Percentiles rank a stretch among this genome's conserved stretches.
Evolutionary conservation across 2,797 vertebrate genomes (phyloP).

Genomic region (Ptychadena robeensis): DNA sequence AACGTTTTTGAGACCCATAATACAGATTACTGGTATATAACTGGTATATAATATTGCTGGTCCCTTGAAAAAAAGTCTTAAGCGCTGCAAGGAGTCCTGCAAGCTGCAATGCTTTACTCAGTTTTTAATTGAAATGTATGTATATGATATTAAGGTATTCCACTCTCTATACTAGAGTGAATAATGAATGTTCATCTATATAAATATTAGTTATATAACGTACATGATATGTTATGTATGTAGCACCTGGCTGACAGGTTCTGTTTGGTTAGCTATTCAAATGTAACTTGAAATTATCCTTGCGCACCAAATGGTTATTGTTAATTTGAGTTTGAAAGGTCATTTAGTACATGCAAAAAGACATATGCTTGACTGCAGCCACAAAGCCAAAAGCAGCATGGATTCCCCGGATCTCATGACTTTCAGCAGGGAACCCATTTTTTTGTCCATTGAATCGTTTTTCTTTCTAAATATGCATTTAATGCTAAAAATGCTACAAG

Average conservation of each 20-base stretch:
- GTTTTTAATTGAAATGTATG: not conserved
- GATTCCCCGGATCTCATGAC: not conserved
- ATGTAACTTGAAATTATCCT: conserved; percentile 21
- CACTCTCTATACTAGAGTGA: not conserved
- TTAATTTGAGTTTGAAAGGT: conserved; percentile 55
- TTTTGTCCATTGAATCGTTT: conserved; percentile 13
- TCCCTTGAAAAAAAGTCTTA: not conserved
- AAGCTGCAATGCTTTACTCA: not conserved
- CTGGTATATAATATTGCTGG: too few species aligned
- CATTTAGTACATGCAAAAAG: conserved; percentile 41
- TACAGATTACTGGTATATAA: too few species aligned
- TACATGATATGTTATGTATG: not conserved
- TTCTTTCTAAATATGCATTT: not conserved
- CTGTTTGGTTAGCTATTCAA: conserved; percentile 9
- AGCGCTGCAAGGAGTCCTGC: not conserved
- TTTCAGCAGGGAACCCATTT: conserved; percentile 2
- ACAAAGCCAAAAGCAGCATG: conserved; percentile 30
- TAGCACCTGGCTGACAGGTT: conserved; percentile 15
- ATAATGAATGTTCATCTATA: not conserved
- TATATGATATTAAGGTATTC: not conserved
- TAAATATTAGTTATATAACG: not conserved
- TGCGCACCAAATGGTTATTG: conserved; percentile 48
- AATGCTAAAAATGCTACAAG: conserved; percentile 5
- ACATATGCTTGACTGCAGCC: conserved; percentile 51
- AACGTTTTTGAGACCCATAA: too few species aligned